phyloP scores from a whole-genome alignment of 1,140 invertebrate genomes.

The Drosophila jambulina region DNA sequence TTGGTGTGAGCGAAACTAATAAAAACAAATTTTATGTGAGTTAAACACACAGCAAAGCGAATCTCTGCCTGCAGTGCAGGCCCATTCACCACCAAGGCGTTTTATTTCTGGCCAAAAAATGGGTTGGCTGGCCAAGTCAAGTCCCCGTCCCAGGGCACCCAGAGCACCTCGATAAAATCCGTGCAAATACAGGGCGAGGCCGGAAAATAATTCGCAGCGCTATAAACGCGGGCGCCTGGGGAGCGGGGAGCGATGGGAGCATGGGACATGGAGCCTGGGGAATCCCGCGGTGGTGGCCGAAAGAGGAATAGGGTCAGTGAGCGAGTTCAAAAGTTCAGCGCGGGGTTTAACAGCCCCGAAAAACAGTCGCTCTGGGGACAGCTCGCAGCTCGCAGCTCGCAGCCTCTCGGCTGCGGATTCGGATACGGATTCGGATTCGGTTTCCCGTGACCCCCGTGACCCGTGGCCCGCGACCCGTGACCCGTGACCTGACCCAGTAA shows the following conservation, averaged over 20 bases:
- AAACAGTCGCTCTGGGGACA: not conserved
- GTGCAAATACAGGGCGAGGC: constrained; percentile 55
- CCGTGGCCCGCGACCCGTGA: constrained; percentile 33
- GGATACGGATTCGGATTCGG: constrained; percentile 14
- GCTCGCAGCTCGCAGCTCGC: not conserved
- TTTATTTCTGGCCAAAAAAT: constrained; percentile 25
- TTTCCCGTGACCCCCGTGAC: constrained; percentile 18
- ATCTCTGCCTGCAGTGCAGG: constrained; percentile 13
- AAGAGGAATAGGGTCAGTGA: constrained; percentile 68
- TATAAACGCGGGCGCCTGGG: constrained; percentile 47
- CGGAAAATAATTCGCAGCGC: constrained; percentile 63
- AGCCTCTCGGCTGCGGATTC: constrained; percentile 1
- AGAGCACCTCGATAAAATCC: constrained; percentile 67
- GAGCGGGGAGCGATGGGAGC: constrained; percentile 1
- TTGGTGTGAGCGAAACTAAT: constrained; percentile 66
- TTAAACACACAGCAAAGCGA: constrained; percentile 58
- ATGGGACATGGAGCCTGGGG: not conserved
- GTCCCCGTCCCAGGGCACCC: not conserved
- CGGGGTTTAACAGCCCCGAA: constrained; percentile 61
- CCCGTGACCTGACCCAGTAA: constrained; percentile 68
- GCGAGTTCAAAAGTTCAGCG: constrained; percentile 78
- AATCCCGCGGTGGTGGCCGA: not conserved
- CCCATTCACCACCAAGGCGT: not conserved
- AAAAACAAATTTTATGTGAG: constrained; percentile 78
- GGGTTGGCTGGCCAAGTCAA: not conserved